Conservation (phyloP, 1,140 invertebrate species). For the Acyrthosiphon pisum region DNA sequence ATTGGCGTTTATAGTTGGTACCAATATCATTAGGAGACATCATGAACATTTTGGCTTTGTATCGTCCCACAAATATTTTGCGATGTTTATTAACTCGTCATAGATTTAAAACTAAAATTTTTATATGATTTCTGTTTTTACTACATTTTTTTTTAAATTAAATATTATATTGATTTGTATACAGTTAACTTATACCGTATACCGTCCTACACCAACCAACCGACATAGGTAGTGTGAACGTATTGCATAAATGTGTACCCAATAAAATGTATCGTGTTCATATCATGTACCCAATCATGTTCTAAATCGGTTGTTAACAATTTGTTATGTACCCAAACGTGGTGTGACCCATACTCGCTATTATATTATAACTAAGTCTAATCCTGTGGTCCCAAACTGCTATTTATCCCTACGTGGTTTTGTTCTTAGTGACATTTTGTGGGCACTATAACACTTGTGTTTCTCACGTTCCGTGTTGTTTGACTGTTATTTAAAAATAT, state of each 20-base stretch:
- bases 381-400: background rate
- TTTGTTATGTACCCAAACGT: background rate
- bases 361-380: background rate
- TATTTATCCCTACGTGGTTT: slow-evolving; percentile 17
- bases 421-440: background rate
- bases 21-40: background rate
- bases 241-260: too few relatives aligned
- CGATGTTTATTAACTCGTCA: background rate
- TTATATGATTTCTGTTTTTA: too few relatives aligned
- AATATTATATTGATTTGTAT: too few relatives aligned
- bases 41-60: background rate
- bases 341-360: background rate
- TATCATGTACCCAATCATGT: background rate
- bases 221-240: too few relatives aligned
- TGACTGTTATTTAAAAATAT: slow-evolving; percentile 43
- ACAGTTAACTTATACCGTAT: too few relatives aligned
- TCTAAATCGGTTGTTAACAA: background rate
- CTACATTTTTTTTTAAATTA: too few relatives aligned
- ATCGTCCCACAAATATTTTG: background rate
- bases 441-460: slow-evolving; percentile 19
- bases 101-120: too few relatives aligned
- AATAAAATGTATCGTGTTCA: background rate
- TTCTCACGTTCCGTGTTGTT: slow-evolving; percentile 35
- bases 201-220: too few relatives aligned
- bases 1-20: background rate